phyloP scores from a whole-genome alignment of 2,888 invertebrate species.

The Synergus itoensis region DNA sequence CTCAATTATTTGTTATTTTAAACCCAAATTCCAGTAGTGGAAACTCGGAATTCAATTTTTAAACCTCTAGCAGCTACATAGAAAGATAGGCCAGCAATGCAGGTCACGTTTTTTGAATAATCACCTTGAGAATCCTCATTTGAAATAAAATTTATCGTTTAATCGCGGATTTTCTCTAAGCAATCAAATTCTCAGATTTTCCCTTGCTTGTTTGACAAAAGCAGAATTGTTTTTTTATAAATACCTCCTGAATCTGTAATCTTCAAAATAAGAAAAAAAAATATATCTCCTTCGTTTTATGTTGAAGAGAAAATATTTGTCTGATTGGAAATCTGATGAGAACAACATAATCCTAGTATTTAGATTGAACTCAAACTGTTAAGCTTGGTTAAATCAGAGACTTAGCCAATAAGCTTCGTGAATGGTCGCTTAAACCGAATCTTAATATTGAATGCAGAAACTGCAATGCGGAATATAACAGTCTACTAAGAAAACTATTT shows the following conservation, averaged over 20 bases:
- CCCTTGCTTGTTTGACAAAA: no score
- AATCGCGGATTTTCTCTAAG: no score
- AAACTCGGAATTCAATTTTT: neutral
- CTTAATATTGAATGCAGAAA: slow-evolving; percentile 5
- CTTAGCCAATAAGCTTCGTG: slow-evolving; percentile 29
- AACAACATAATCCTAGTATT: slow-evolving; percentile 21
- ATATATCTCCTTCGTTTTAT: neutral
- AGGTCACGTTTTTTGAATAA: neutral
- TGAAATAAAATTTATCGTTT: no score
- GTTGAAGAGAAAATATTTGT: neutral
- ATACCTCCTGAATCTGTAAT: neutral
- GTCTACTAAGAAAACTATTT: slow-evolving; percentile 20
- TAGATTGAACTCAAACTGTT: slow-evolving; percentile 5
- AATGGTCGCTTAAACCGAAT: slow-evolving; percentile 2
- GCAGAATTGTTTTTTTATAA: neutral
- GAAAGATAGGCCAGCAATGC: neutral
- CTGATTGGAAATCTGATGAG: slow-evolving; percentile 16
- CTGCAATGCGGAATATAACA: slow-evolving; percentile 24
- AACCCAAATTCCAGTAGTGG: neutral
- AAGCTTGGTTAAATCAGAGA: slow-evolving; percentile 20
- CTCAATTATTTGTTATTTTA: slow-evolving; percentile 3
- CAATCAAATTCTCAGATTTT: neutral
- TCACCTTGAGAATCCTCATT: no score
- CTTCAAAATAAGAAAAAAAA: neutral
- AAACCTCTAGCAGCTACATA: neutral